Evolutionary conservation across 2,797 vertebrate genomes (phyloP).

Genomic region (Pachyuromys duprasi): DNA sequence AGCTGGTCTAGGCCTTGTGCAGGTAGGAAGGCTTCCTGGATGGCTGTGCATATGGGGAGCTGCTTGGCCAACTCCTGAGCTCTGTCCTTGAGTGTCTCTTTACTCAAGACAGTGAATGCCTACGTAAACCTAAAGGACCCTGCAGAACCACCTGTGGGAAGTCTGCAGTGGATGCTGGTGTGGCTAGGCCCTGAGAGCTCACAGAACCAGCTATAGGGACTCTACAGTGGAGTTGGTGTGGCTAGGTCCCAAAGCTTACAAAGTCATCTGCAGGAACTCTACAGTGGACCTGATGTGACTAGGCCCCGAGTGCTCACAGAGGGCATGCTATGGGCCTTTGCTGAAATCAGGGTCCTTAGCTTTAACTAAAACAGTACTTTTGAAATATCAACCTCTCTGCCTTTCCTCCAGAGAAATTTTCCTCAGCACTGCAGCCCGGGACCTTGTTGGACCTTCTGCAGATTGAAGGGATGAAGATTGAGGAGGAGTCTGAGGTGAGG

Average conservation of each 20-base stretch:
- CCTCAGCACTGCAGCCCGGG: conserved; percentile 89
- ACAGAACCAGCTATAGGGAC: too few relatives aligned
- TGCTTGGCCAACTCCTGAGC: background rate
- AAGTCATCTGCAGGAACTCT: background rate
- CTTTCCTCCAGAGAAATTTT: conserved; percentile 90
- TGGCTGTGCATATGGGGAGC: background rate
- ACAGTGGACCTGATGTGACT: background rate
- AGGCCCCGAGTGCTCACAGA: background rate
- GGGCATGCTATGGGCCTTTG: background rate
- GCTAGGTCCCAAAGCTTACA: too few relatives aligned
- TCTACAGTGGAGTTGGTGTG: background rate
- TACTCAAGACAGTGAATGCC: background rate
- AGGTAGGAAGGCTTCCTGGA: background rate
- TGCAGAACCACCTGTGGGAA: background rate
- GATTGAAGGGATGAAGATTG: conserved; percentile 93
- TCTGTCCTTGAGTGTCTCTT: background rate
- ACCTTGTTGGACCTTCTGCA: conserved; percentile 93
- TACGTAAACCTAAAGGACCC: background rate
- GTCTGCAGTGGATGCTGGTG: background rate
- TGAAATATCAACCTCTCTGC: background rate
- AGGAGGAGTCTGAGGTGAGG: conserved; percentile 95
- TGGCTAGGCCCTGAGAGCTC: background rate
- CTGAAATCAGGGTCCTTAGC: background rate
- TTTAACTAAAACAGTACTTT: background rate
- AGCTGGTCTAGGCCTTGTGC: background rate